Conservation (phyloP, 2,888 invertebrate genomes). For the Spodoptera exigua region DNA sequence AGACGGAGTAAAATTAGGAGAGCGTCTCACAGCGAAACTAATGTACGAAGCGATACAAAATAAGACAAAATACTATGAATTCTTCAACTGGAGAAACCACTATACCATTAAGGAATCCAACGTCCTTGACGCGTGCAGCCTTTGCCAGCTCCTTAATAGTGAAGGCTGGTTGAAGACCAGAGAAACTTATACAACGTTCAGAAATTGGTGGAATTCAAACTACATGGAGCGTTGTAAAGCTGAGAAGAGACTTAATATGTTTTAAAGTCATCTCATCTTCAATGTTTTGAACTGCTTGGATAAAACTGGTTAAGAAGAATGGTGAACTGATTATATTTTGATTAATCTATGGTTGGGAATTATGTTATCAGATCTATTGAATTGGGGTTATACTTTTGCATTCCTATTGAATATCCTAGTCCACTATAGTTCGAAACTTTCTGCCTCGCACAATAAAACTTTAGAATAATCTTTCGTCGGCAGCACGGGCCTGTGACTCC, state of each 20-base stretch:
- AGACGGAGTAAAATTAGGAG: conserved; percentile 62
- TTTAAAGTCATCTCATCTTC: neutral
- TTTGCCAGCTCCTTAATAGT: conserved; percentile 72
- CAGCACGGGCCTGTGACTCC: no score
- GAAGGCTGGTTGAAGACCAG: conserved; percentile 62
- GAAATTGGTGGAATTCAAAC: conserved; percentile 76
- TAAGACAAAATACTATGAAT: conserved; percentile 67
- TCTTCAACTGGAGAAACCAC: conserved; percentile 76
- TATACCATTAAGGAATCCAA: conserved; percentile 64
- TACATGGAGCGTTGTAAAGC: conserved; percentile 60
- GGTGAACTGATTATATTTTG: no score
- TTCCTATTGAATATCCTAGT: no score
- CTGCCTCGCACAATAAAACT: no score
- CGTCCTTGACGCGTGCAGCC: conserved; percentile 67
- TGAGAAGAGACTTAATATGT: conserved; percentile 1
- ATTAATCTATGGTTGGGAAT: no score
- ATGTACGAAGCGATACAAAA: conserved; percentile 69
- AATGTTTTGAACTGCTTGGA: no score
- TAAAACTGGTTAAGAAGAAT: no score
- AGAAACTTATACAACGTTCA: conserved; percentile 60
- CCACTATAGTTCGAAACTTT: no score
- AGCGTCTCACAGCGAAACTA: conserved; percentile 62
- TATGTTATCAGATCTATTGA: no score
- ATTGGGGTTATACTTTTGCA: no score
- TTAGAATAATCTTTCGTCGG: no score